phyloP scores from a whole-genome alignment of 2,797 vertebrate species.

The Lagodon rhomboides region DNA sequence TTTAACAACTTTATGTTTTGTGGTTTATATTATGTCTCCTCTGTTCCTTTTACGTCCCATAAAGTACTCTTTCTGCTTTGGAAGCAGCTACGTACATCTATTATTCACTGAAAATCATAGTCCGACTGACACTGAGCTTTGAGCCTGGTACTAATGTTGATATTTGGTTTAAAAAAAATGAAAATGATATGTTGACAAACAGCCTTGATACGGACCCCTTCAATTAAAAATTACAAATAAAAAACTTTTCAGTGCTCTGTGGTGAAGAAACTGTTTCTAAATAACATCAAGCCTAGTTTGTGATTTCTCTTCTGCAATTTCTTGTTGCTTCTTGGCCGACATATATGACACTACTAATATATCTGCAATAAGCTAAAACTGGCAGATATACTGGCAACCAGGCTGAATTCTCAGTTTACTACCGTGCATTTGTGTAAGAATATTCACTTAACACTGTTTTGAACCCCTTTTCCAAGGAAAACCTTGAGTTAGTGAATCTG shows the following conservation, averaged over 20 bases:
- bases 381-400: not conserved
- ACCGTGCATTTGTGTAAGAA: not conserved
- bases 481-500: not conserved
- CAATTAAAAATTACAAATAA: not conserved
- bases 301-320: not conserved
- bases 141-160: not conserved
- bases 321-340: not conserved
- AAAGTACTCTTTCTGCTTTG: not conserved
- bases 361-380: not conserved
- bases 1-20: not conserved
- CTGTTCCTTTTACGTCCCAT: not conserved
- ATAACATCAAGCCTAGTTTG: not conserved
- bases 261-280: not conserved
- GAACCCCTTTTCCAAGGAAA: not conserved
- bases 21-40: not conserved
- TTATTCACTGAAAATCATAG: not conserved
- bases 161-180: not conserved
- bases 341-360: not conserved
- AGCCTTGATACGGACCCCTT: not conserved
- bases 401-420: not conserved
- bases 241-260: not conserved
- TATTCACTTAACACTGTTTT: not conserved
- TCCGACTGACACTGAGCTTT: not conserved
- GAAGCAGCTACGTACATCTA: not conserved
- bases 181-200: not conserved